Percentiles rank a stretch among this genome's conserved stretches.
phyloP scores from a whole-genome alignment of 2,797 vertebrate genomes.

The Acomys russatus region DNA sequence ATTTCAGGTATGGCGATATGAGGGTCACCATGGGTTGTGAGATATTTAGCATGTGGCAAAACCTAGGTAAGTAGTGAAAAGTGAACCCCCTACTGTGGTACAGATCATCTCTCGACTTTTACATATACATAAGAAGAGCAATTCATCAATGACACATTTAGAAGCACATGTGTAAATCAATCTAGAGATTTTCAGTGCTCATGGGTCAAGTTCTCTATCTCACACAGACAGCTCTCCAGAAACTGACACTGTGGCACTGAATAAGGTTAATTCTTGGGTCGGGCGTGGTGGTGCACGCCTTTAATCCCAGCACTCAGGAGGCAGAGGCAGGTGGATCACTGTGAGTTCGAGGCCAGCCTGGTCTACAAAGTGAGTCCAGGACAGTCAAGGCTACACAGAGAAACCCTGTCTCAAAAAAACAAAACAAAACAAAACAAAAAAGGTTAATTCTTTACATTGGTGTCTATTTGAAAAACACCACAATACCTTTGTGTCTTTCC shows the following conservation, averaged over 20 bases:
- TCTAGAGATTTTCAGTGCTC: not conserved
- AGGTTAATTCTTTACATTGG: slow-evolving; percentile 13
- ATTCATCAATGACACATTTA: not conserved
- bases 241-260: not conserved
- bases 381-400: no score
- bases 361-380: no score
- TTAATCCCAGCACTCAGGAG: no score
- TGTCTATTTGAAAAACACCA: slow-evolving; percentile 51
- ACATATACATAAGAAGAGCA: not conserved
- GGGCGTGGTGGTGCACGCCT: no score
- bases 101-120: not conserved
- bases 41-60: slow-evolving; percentile 99
- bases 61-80: slow-evolving; percentile 92
- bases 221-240: not conserved
- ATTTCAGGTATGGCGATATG: slow-evolving; percentile 97
- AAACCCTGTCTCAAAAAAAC: no score
- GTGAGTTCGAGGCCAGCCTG: no score
- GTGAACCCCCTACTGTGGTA: not conserved
- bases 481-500: slow-evolving; percentile 14
- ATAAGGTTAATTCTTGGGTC: slow-evolving; percentile 35
- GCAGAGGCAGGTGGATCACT: no score
- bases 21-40: slow-evolving; percentile 99
- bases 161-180: not conserved
- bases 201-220: not conserved
- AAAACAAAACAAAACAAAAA: no score